Percentiles rank a stretch among this genome's conserved stretches.
phyloP scores from a whole-genome alignment of 2,888 invertebrate species.

The Andricus quercusramuli region DNA sequence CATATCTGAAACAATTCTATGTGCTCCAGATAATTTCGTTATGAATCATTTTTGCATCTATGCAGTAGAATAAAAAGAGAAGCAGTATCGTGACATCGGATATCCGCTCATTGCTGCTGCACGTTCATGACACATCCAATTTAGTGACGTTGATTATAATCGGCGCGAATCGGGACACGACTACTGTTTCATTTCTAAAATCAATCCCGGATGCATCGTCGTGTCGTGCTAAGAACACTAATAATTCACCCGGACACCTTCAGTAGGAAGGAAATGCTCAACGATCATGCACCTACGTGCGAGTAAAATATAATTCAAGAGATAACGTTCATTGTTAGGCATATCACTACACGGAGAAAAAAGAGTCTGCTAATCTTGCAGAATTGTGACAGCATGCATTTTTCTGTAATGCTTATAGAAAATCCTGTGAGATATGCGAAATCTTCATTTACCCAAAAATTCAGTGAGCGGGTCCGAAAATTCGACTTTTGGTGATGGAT shows the following conservation, averaged over 20 bases:
- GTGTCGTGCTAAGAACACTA: slow-evolving; percentile 34
- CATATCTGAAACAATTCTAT: background rate
- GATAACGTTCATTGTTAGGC: background rate
- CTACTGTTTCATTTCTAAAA: slow-evolving; percentile 26
- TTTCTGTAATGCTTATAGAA: too few relatives aligned
- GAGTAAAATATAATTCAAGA: background rate
- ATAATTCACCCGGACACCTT: slow-evolving; percentile 35
- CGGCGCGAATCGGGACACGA: slow-evolving; percentile 7
- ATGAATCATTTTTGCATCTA: background rate
- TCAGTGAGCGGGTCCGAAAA: too few relatives aligned
- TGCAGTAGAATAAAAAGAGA: background rate
- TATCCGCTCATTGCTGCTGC: slow-evolving; percentile 27
- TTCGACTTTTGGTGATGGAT: too few relatives aligned
- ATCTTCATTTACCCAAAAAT: too few relatives aligned
- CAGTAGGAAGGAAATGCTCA: slow-evolving; percentile 11
- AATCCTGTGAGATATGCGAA: too few relatives aligned
- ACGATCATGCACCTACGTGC: background rate
- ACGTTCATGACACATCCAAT: slow-evolving; percentile 19
- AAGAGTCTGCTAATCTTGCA: too few relatives aligned
- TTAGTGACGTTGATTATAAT: slow-evolving; percentile 26
- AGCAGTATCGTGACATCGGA: slow-evolving; percentile 35
- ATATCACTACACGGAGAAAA: too few relatives aligned
- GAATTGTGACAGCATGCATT: too few relatives aligned
- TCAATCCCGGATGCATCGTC: slow-evolving; percentile 29
- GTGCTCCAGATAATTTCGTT: background rate